phyloP scores from a whole-genome alignment of 2,888 invertebrate genomes.

The Drosophila nr. fundita region DNA sequence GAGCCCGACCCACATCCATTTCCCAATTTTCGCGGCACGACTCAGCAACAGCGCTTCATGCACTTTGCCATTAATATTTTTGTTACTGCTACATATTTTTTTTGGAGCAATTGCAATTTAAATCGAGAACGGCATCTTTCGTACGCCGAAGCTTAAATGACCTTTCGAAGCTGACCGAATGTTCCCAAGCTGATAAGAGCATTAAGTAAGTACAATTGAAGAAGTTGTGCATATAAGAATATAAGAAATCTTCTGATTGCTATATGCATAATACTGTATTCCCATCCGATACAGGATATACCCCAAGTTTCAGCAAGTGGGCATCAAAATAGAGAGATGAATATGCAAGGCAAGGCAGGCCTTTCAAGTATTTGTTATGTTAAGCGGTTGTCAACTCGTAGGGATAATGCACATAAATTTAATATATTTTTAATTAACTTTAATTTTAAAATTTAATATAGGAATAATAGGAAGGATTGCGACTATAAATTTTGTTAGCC shows the following conservation, averaged over 20 bases:
- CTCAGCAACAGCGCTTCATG: conserved; percentile 19
- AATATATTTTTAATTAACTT: background rate
- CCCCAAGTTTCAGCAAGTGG: too few species aligned
- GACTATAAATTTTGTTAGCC: background rate
- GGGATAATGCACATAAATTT: too few species aligned
- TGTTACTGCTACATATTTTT: conserved; percentile 8
- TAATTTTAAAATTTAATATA: background rate
- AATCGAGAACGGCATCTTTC: background rate
- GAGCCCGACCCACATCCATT: conserved; percentile 9
- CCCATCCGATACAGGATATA: background rate
- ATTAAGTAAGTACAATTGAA: background rate
- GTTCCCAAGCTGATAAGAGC: background rate
- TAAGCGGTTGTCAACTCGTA: too few species aligned
- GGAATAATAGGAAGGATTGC: too few species aligned
- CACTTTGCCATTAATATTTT: conserved; percentile 9
- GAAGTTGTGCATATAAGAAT: background rate
- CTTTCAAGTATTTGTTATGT: too few species aligned
- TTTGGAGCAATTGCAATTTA: conserved; percentile 17
- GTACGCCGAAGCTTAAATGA: background rate
- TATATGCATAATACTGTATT: background rate
- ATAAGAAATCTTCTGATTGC: background rate
- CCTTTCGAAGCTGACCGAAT: background rate
- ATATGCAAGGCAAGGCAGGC: too few species aligned
- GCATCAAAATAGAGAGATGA: too few species aligned
- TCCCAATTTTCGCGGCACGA: conserved; percentile 14